Base-by-base conservation (phyloP, 2,797 vertebrate species). In the Garrulus glandarius region DNA sequence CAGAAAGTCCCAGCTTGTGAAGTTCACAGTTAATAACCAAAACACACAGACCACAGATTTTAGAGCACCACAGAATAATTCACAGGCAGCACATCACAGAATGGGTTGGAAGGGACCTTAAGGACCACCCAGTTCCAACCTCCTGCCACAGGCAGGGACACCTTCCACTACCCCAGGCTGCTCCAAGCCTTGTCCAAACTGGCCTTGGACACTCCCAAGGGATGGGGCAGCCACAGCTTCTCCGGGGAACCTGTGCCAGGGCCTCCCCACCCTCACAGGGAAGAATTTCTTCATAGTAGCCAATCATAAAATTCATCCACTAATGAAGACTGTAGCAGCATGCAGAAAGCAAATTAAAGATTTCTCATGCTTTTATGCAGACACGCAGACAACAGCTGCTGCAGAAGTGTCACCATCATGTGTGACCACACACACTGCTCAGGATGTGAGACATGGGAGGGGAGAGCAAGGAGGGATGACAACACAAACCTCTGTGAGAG, bases 131-230 rank as follows among this genome's bases (percentile, higher is more conserved):
- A 9, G 24, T 32, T 2, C 53, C 22, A 87, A 8, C 23, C 4
- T 4, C 6, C 13, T 49, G 71, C 27, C 57, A 21, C 0, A 3
- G 14, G 8, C 36, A 84, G 37, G 23, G 47, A 24, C 79, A 21
- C 7, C 17, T 76, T 2, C 47, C 47, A 4, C 36, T 2, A 0
- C 1, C 44, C 41, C 74, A 43, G 41, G 23, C 0, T 21, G 69
- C 34, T 87, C 68, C 21, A 1, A 71, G 20, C 34, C 47, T 30
- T 0, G 0, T 61, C n/a, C 63, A 80, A 0, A 43, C 52, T 36
- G 46, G 41, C 17, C 37, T 44, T 5, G 39, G 27, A 0, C 44
- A 23, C 8, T 76, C 0, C 20, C 53, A 84, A 84, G 87, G 47
- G 43, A 37, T 22, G 39, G 17, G 32, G 12, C 29, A 89, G 6